Conservation (phyloP, 2,888 invertebrate genomes). For the Diaperis boleti region DNA sequence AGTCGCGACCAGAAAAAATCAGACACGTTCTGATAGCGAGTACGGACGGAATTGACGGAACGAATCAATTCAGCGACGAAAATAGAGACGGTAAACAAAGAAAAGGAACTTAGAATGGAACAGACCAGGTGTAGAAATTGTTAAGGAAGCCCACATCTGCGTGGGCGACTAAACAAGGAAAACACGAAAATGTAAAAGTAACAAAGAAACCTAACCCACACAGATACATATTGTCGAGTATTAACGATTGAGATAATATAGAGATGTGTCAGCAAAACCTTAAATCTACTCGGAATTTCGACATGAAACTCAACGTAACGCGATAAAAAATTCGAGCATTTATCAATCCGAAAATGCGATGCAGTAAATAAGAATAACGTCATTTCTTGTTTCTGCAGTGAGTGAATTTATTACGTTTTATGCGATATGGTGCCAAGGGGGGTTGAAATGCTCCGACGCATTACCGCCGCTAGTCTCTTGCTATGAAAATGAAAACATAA, state of each 20-base stretch:
- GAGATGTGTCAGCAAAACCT: too few species aligned
- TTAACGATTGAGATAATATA: too few species aligned
- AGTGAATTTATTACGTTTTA: constrained; percentile 40
- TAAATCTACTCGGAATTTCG: constrained; percentile 22
- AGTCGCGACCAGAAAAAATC: not conserved
- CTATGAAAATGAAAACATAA: constrained; percentile 42
- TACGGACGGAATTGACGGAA: too few species aligned
- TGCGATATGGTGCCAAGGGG: constrained; percentile 39
- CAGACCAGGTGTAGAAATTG: too few species aligned
- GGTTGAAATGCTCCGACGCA: constrained; percentile 41
- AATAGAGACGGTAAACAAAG: too few species aligned
- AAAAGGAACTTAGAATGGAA: too few species aligned
- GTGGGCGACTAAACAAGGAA: too few species aligned
- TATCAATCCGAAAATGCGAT: constrained; percentile 26
- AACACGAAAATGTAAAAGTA: too few species aligned
- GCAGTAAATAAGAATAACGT: constrained; percentile 37
- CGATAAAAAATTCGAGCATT: constrained; percentile 31
- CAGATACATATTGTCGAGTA: too few species aligned
- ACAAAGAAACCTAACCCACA: too few species aligned
- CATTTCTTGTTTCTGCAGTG: constrained; percentile 38
- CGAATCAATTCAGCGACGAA: too few species aligned
- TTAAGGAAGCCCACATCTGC: too few species aligned
- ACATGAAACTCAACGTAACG: constrained; percentile 19
- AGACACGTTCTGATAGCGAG: not conserved
- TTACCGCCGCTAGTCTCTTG: constrained; percentile 40